Conservation (phyloP, 2,888 invertebrate genomes). For the Tenthredo distinguenda region DNA sequence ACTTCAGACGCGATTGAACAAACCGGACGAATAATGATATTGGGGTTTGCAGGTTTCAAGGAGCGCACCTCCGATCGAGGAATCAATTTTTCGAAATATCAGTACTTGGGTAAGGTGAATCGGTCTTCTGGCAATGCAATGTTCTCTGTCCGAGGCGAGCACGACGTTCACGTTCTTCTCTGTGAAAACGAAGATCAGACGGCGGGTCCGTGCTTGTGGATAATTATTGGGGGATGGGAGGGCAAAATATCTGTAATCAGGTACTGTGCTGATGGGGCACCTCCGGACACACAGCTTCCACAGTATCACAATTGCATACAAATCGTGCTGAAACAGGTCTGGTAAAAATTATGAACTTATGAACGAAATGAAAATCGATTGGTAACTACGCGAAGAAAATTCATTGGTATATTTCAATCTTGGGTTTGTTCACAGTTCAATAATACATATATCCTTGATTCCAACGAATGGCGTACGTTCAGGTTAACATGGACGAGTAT, state of each 20-base stretch:
- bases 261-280: neutral
- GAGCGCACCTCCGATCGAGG: neutral
- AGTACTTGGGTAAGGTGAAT: neutral
- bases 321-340: neutral
- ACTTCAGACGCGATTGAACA: neutral
- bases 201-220: conserved; percentile 34
- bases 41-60: neutral
- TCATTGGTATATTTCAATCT: neutral
- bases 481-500: neutral
- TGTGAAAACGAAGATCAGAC: neutral
- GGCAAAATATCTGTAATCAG: neutral
- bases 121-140: neutral
- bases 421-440: conserved; percentile 51
- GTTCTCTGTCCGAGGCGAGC: neutral
- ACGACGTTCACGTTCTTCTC: neutral
- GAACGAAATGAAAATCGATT: neutral
- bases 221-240: neutral
- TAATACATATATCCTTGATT: neutral
- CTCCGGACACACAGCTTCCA: neutral
- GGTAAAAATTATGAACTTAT: neutral
- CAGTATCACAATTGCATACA: neutral
- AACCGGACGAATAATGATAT: neutral
- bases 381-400: neutral
- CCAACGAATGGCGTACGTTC: conserved; percentile 15
- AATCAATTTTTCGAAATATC: neutral